Conservation (phyloP, 2,797 vertebrate genomes). For the Synaphobranchus kaupii region DNA sequence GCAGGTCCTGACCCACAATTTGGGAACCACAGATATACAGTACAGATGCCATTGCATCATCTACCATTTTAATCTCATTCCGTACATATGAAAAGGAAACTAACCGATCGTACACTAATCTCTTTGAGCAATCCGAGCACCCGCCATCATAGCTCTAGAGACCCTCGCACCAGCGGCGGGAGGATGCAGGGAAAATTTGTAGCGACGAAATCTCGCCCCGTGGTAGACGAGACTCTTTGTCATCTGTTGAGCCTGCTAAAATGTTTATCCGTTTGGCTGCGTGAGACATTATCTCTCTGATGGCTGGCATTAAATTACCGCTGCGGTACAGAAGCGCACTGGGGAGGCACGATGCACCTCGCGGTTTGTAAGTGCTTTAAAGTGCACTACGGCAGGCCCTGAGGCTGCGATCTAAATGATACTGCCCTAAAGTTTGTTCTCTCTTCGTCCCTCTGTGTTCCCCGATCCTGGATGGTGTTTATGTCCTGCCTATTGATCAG, state of each 20-base stretch:
- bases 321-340: background rate
- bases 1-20: no score
- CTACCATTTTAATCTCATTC: background rate
- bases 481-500: background rate
- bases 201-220: background rate
- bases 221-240: conserved; percentile 14
- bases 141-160: background rate
- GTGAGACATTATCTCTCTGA: conserved; percentile 23
- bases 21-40: background rate
- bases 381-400: background rate
- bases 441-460: background rate
- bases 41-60: background rate
- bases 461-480: background rate
- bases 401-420: background rate
- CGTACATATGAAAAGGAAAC: background rate
- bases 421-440: background rate
- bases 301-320: conserved; percentile 23
- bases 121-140: background rate
- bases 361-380: background rate
- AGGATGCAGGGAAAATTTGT: background rate
- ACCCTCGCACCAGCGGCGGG: background rate
- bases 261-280: conserved; percentile 25
- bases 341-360: background rate
- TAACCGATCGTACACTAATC: background rate
- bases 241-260: conserved; percentile 19